phyloP scores from a whole-genome alignment of 2,888 invertebrate species.

The Plemyria rubiginata region DNA sequence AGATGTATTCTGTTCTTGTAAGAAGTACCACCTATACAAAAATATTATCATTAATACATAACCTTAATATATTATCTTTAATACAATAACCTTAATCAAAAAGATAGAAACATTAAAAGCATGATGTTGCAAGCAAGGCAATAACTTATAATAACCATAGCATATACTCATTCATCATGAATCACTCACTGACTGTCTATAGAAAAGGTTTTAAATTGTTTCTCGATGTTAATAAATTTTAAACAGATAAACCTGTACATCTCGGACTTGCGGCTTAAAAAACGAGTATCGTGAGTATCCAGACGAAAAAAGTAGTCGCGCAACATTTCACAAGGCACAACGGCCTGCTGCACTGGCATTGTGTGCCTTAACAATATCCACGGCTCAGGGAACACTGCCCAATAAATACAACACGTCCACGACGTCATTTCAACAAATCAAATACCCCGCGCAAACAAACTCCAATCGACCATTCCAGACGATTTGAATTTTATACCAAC shows the following conservation, averaged over 20 bases:
- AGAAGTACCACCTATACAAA: not conserved
- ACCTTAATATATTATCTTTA: not conserved
- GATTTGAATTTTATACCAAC: conserved; percentile 68
- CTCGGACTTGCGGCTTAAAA: conserved; percentile 82
- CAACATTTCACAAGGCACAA: conserved; percentile 84
- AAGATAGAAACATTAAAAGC: conserved; percentile 47
- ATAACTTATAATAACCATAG: conserved; percentile 66
- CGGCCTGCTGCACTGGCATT: conserved; percentile 82
- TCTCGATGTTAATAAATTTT: conserved; percentile 85
- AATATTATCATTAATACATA: not conserved
- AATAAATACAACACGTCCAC: conserved; percentile 74
- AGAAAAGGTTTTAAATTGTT: conserved; percentile 83
- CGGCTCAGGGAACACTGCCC: conserved; percentile 68
- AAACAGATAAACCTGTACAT: conserved; percentile 85
- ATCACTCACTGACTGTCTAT: conserved; percentile 74
- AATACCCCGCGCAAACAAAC: conserved; percentile 74
- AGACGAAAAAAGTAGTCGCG: conserved; percentile 85
- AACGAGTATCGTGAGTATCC: conserved; percentile 82
- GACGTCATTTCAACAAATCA: conserved; percentile 78
- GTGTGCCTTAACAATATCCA: conserved; percentile 83
- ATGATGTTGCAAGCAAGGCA: conserved; percentile 50
- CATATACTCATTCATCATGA: conserved; percentile 77
- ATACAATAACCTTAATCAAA: conserved; percentile 20
- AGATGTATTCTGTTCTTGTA: no score
- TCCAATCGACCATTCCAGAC: conserved; percentile 72